Percentiles rank a stretch among this genome's conserved stretches.
phyloP scores from a whole-genome alignment of 1,140 invertebrate species.

The Akabosia matsudoensis region DNA sequence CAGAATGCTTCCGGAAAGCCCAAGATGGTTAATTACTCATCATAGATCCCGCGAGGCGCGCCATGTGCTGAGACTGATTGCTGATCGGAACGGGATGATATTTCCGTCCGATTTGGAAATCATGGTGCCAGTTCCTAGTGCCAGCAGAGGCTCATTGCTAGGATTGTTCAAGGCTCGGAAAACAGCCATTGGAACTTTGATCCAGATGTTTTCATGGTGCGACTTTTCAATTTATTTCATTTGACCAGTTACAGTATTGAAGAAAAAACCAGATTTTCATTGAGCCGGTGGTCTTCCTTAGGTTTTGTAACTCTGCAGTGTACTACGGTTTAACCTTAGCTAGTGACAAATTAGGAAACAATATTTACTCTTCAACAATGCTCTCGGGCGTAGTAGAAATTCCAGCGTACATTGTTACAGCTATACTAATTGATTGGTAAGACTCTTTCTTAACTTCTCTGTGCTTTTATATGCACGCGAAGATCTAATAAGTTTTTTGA shows the following conservation, averaged over 20 bases:
- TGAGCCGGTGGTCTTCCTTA: background rate
- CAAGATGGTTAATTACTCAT: slow-evolving; percentile 41
- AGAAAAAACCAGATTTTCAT: slow-evolving; percentile 23
- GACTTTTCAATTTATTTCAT: background rate
- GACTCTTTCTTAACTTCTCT: background rate
- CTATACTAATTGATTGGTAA: slow-evolving; percentile 42
- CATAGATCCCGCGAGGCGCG: slow-evolving; percentile 30
- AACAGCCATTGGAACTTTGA: slow-evolving; percentile 26
- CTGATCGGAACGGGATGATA: slow-evolving; percentile 31
- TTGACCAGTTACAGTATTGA: background rate
- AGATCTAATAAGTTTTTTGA: background rate
- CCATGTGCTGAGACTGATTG: slow-evolving; percentile 31
- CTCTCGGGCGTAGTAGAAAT: slow-evolving; percentile 41
- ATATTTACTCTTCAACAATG: slow-evolving; percentile 39
- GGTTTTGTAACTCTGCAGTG: slow-evolving; percentile 42
- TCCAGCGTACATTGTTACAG: slow-evolving; percentile 42
- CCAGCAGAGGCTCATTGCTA: background rate
- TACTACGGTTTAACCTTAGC: slow-evolving; percentile 45
- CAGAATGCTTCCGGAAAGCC: slow-evolving; percentile 42
- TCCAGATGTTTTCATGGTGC: slow-evolving; percentile 45
- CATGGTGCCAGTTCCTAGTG: slow-evolving; percentile 25
- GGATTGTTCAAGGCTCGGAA: slow-evolving; percentile 25
- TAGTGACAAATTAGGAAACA: slow-evolving; percentile 35
- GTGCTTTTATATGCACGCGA: background rate
- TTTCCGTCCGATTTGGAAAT: slow-evolving; percentile 40